Evolutionary conservation across 1,140 invertebrate genomes (phyloP).

Genomic region (Dendrolimus punctatus): DNA sequence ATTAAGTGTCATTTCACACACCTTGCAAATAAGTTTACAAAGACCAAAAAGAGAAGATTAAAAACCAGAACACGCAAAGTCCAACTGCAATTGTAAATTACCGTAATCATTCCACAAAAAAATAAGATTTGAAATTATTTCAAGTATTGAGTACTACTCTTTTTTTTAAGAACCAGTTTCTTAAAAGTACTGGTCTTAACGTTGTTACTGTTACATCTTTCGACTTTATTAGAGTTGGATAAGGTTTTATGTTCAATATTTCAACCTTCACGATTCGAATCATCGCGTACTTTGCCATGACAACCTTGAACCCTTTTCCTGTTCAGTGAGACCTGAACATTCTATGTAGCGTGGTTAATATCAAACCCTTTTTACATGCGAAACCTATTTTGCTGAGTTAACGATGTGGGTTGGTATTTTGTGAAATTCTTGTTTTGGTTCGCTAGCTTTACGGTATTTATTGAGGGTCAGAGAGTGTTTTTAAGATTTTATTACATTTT

Average conservation of each 20-base stretch:
- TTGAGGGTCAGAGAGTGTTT: no score
- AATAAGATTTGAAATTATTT: no score
- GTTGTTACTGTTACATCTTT: no score
- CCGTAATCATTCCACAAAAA: no score
- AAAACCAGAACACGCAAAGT: no score
- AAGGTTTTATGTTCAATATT: neutral
- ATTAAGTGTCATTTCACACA: no score
- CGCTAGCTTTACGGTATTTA: constrained; percentile 3
- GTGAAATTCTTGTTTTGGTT: constrained; percentile 10
- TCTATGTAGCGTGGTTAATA: constrained; percentile 13
- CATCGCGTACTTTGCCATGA: constrained; percentile 1
- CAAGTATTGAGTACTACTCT: no score
- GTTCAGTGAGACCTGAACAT: constrained; percentile 10
- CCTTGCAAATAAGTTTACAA: no score
- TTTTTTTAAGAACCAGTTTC: neutral
- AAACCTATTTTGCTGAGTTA: neutral
- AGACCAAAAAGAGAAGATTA: no score
- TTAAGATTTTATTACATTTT: no score
- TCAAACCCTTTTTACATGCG: constrained; percentile 2
- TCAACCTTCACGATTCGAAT: constrained; percentile 4
- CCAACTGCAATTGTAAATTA: no score
- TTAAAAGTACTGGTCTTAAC: neutral
- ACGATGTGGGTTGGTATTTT: no score
- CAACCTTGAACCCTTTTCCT: constrained; percentile 15
- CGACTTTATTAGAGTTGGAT: neutral